Conservation (phyloP, 1,140 invertebrate genomes). For the Halesus radiatus region DNA sequence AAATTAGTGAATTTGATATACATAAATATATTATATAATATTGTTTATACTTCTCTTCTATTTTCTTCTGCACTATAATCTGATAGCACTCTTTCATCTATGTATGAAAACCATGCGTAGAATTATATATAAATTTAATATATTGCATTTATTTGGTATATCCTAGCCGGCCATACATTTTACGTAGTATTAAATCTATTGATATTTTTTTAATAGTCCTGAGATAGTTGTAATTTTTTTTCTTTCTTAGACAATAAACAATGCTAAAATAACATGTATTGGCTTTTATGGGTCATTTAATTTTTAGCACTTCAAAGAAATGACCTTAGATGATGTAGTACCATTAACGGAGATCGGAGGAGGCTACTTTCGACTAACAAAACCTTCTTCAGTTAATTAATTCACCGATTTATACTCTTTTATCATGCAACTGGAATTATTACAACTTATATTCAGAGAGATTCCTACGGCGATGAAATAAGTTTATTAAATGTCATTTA, state of each 20-base stretch:
- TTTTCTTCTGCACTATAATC: constrained; percentile 7
- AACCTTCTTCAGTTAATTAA: neutral
- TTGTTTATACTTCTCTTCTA: neutral
- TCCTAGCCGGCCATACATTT: neutral
- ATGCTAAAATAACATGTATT: constrained; percentile 12
- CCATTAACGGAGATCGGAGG: neutral
- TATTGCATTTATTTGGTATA: neutral
- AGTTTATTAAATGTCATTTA: too few species aligned
- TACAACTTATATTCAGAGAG: too few species aligned
- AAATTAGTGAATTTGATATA: too few species aligned
- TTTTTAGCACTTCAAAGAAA: constrained; percentile 30
- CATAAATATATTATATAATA: too few species aligned
- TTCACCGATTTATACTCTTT: too few species aligned
- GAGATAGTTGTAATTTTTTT: constrained; percentile 18
- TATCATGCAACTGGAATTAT: too few species aligned
- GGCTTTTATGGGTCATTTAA: constrained; percentile 23
- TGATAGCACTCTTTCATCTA: constrained; percentile 8
- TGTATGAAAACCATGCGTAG: neutral
- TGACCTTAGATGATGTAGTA: constrained; percentile 12
- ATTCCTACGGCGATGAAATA: too few species aligned
- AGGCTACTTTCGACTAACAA: constrained; percentile 20
- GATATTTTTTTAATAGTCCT: constrained; percentile 8
- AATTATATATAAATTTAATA: too few species aligned
- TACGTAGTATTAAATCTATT: neutral
- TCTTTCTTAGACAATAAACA: neutral